These are phyloP conservation scores for Plectropomus leopardus DNA, from an alignment of 2,113 vertebrate species.

Conservation along the genomic window DNA sequence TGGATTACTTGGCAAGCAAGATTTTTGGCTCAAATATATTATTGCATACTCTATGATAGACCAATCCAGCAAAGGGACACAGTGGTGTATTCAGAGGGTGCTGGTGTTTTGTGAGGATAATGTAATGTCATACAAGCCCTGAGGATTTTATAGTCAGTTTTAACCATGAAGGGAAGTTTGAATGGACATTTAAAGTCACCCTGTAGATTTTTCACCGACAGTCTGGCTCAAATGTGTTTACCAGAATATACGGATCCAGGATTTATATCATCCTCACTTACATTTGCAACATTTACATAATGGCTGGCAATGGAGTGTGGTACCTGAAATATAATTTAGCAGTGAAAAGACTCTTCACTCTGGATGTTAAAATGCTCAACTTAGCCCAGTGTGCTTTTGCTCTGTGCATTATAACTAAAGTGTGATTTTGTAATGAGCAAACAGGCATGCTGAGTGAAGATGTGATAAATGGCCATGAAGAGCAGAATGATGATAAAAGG, in stretches of 20 bases:
- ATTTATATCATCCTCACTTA: constrained; percentile 15
- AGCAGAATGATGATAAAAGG: constrained; percentile 52
- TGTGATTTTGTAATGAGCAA: constrained; percentile 46
- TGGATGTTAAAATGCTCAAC: constrained; percentile 26
- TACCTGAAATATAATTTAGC: constrained; percentile 19
- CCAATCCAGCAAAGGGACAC: constrained; percentile 1
- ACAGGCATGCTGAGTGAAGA: constrained; percentile 42
- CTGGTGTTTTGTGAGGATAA: constrained; percentile 18
- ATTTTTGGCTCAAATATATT: constrained; percentile 35
- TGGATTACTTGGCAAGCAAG: constrained; percentile 45
- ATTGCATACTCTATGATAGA: not conserved
- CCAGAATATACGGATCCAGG: not conserved
- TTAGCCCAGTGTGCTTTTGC: constrained; percentile 21
- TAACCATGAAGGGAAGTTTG: constrained; percentile 4
- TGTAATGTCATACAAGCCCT: not conserved
- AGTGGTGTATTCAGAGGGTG: constrained; percentile 7
- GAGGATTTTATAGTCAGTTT: constrained; percentile 32
- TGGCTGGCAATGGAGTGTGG: not conserved
- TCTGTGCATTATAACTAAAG: constrained; percentile 31
- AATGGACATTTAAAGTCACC: constrained; percentile 38
- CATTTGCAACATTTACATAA: constrained; percentile 18
- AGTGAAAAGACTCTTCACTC: constrained; percentile 12
- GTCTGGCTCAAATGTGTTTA: not conserved
- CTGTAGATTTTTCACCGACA: not conserved
- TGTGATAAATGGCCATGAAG: constrained; percentile 49